Conservation (phyloP, 2,888 invertebrate species). For the Drosophila stalkeri region DNA sequence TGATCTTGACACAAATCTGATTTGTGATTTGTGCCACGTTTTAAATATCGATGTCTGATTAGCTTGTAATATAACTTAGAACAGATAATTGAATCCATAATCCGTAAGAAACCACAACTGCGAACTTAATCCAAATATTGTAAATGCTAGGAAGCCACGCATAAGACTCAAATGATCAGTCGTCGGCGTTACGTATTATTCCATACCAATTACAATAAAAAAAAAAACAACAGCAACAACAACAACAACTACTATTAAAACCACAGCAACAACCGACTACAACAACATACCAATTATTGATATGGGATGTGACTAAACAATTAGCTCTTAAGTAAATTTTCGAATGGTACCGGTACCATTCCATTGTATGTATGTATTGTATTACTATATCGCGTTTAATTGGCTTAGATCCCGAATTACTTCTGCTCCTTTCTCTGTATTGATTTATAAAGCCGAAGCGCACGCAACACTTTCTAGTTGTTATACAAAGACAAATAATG, state of each 20-base stretch:
- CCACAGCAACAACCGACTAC: conserved; percentile 23
- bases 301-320: conserved; percentile 48
- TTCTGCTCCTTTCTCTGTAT: conserved; percentile 26
- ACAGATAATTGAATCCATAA: conserved; percentile 48
- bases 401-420: conserved; percentile 30
- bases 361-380: conserved; percentile 37
- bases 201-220: conserved; percentile 68
- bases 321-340: conserved; percentile 61
- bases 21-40: conserved; percentile 81
- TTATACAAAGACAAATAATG: conserved; percentile 80
- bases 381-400: conserved; percentile 48
- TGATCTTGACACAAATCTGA: conserved; percentile 79
- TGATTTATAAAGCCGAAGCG: conserved; percentile 37
- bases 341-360: conserved; percentile 36
- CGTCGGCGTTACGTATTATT: conserved; percentile 59
- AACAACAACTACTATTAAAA: conserved; percentile 54
- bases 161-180: conserved; percentile 45
- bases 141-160: conserved; percentile 52
- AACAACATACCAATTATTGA: conserved; percentile 11
- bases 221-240: conserved; percentile 38
- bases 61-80: conserved; percentile 64
- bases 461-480: conserved; percentile 74
- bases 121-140: conserved; percentile 70
- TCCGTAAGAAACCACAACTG: conserved; percentile 51
- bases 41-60: conserved; percentile 81